Evolutionary conservation across 2,113 vertebrate genomes (phyloP).

Genomic region (Boleophthalmus pectinirostris): DNA sequence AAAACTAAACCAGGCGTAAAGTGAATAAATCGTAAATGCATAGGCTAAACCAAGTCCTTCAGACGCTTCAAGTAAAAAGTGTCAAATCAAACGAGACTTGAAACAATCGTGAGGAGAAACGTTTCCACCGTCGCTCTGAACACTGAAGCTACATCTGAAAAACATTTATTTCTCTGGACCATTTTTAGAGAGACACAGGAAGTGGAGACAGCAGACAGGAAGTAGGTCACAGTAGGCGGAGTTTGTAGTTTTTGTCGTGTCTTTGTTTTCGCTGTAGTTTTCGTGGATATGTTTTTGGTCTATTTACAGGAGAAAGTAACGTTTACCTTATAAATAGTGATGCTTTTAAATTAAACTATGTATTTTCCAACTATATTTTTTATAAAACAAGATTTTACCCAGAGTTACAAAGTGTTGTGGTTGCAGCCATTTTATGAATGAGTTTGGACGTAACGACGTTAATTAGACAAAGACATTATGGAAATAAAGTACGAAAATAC

Average conservation of each 20-base stretch:
- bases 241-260: slow-evolving; percentile 6
- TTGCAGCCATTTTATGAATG: slow-evolving; percentile 5
- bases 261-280: slow-evolving; percentile 18
- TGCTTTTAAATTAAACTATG: slow-evolving; percentile 7
- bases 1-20: not conserved
- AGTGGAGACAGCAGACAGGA: slow-evolving; percentile 7
- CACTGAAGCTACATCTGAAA: not conserved
- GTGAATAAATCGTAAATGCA: not conserved
- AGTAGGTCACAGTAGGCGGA: slow-evolving; percentile 13
- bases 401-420: not conserved
- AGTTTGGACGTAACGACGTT: not conserved
- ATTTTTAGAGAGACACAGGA: slow-evolving; percentile 2
- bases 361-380: not conserved
- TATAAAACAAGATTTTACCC: slow-evolving; percentile 2
- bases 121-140: not conserved
- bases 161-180: slow-evolving; percentile 3
- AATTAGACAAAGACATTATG: not conserved
- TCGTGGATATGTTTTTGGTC: slow-evolving; percentile 45
- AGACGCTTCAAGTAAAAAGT: not conserved
- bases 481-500: not conserved
- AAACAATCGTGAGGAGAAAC: not conserved
- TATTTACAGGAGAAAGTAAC: slow-evolving; percentile 54
- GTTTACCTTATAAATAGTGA: slow-evolving; percentile 2
- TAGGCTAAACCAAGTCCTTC: not conserved
- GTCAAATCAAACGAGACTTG: not conserved